These are phyloP conservation scores for Brachirus orientalis DNA, from an alignment of 2,113 vertebrate species.

Conservation along the genomic window DNA sequence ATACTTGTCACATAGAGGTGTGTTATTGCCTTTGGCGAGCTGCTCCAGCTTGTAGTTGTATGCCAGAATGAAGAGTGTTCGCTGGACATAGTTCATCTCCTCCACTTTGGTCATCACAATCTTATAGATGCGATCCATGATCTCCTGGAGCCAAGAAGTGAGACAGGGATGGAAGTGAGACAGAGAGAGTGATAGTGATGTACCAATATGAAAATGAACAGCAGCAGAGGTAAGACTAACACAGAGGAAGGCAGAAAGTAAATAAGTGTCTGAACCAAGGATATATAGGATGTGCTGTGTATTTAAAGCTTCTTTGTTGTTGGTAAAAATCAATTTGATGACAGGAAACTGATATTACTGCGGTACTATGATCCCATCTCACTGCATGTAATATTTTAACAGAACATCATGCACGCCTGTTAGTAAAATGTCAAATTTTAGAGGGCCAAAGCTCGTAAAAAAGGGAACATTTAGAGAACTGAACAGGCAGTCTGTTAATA, in stretches of 20 bases:
- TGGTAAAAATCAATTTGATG: not conserved
- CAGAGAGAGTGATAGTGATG: not conserved
- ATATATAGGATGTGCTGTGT: too few relatives aligned
- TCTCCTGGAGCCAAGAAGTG: conserved; percentile 82
- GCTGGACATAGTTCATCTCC: conserved; percentile 90
- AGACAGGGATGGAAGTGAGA: not conserved
- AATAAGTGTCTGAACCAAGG: too few relatives aligned
- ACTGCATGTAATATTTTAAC: not conserved
- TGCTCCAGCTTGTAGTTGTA: conserved; percentile 99
- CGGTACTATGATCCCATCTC: not conserved
- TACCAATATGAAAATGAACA: not conserved
- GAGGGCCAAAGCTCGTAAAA: not conserved
- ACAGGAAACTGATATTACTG: not conserved
- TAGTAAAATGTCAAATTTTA: not conserved
- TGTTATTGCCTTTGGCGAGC: conserved; percentile 87
- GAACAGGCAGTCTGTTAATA: not conserved
- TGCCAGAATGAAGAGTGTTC: conserved; percentile 90
- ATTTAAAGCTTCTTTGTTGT: not conserved
- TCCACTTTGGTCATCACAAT: conserved; percentile 94
- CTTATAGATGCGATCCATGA: conserved; percentile 97
- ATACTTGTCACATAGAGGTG: conserved; percentile 93
- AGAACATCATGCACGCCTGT: not conserved
- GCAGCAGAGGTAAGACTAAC: too few relatives aligned
- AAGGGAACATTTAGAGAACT: not conserved
- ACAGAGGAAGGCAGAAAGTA: too few relatives aligned